A percentile compares a stretch with the other conserved stretches of the same genome.
These are phyloP conservation scores for Aurelia sp. DNA, from an alignment of 30 jellyfish, hydroid and myxozoan genomes.

Conservation along the genomic window DNA sequence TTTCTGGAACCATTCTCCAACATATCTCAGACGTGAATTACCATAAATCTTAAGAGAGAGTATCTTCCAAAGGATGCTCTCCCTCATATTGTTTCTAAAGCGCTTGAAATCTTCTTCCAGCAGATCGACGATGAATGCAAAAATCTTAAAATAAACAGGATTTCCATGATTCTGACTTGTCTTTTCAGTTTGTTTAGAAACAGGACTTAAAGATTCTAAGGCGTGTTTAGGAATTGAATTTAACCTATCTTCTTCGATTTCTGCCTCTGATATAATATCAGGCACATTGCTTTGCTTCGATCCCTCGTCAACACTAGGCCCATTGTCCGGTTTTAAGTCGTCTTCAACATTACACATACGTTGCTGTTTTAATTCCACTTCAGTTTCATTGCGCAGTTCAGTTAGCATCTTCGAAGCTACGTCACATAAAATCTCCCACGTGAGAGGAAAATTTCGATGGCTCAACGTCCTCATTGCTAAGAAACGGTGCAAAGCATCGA, in stretches of 20 bases:
- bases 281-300: background rate
- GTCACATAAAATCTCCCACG: slow-evolving; percentile 42
- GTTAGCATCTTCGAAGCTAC: slow-evolving; percentile 7
- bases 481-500: slow-evolving; percentile 13
- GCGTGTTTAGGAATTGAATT: background rate
- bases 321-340: no score
- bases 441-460: slow-evolving; percentile 35
- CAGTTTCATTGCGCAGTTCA: background rate
- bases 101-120: slow-evolving; percentile 39
- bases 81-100: slow-evolving; percentile 9
- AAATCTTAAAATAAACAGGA: background rate
- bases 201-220: background rate
- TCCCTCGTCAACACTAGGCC: background rate
- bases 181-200: background rate
- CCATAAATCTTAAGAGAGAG: slow-evolving; percentile 50
- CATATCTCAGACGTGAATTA: slow-evolving; percentile 12
- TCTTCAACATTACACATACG: background rate
- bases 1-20: slow-evolving; percentile 26
- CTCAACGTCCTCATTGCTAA: slow-evolving; percentile 23
- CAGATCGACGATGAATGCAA: slow-evolving; percentile 1
- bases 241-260: no score
- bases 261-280: no score
- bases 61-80: slow-evolving; percentile 21
- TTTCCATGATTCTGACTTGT: background rate
- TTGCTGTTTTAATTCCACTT: background rate